Base-by-base conservation (phyloP, 2,113 vertebrate genomes). In the Hassar affinis region DNA sequence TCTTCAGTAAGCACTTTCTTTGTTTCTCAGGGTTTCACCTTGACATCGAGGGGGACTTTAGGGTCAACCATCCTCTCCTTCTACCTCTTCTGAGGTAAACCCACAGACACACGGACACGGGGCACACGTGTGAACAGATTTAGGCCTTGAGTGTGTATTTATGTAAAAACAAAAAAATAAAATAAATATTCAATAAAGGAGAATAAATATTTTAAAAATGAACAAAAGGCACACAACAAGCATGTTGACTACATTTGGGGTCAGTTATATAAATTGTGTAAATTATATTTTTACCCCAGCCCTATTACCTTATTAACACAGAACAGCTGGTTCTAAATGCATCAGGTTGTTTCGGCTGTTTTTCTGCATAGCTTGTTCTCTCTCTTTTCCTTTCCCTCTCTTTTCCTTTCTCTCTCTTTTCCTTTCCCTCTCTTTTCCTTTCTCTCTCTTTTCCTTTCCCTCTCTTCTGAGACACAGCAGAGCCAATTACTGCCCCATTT, bases 401-500 rank as follows among this genome's bases (percentile, higher is more conserved):
- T 52, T 66, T n/a, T n/a, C n/a, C n/a, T 49, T 49, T 74, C 86
- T 72, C 59, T 77, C 68, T 85, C 33, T 81, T 85, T 87, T 84
- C 69, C 66, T 59, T 54, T 69, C 45, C 33, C 54, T n/a, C 38
- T 84, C 77, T 52, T 66, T n/a, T n/a, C n/a, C n/a, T 49, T 49
- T 74, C 86, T 72, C 59, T 77, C 68, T 85, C 33, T 81, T 85
- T 87, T 84, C 69, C 66, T 59, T 54, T 69, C 45, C 33, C 54
- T n/a, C 38, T 84, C 77, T 52, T 66, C 25, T 52, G 69, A 81
- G 85, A 86, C 80, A 74, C 80, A 77, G 78, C 54, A 86, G 79
- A 86, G 90, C 88, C 90, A 90, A 90, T 90, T 90, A 91, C 83
- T 82, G 76, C 81, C 82, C 83, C 86, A 87, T 91, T 81, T 87